Percentiles rank a stretch among this genome's conserved stretches.
These are phyloP conservation scores for Ataeniobius toweri DNA, from an alignment of 2,797 vertebrate genomes.

Conservation along the genomic window DNA sequence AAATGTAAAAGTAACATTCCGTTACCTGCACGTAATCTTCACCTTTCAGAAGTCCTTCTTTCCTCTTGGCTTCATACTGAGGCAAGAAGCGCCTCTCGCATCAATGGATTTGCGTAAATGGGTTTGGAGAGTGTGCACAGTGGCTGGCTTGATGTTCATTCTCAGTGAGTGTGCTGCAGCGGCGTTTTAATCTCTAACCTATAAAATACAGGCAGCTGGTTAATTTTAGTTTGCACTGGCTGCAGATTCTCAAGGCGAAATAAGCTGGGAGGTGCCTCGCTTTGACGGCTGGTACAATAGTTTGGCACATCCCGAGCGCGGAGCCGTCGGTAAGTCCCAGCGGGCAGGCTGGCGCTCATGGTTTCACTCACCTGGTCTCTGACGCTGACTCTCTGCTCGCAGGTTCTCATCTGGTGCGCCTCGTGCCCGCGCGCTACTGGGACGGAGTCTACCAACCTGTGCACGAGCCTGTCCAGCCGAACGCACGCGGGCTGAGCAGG, in stretches of 20 bases:
- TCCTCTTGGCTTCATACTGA: constrained; percentile 51
- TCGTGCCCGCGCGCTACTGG: constrained; percentile 85
- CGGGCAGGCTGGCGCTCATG: background rate
- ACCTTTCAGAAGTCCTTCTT: constrained; percentile 38
- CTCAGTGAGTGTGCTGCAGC: constrained; percentile 39
- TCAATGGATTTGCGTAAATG: constrained; percentile 78
- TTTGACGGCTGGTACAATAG: constrained; percentile 98
- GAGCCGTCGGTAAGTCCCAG: constrained; percentile 82
- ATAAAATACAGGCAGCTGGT: background rate
- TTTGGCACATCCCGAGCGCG: constrained; percentile 81
- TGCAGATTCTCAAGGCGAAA: constrained; percentile 72
- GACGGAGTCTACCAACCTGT: constrained; percentile 88
- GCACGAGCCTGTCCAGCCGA: constrained; percentile 85
- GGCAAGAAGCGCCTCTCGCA: constrained; percentile 61
- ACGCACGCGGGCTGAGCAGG: constrained; percentile 85
- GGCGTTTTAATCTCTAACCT: background rate
- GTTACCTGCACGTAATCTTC: constrained; percentile 39
- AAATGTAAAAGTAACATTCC: background rate
- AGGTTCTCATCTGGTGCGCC: constrained; percentile 86
- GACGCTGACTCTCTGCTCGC: constrained; percentile 29
- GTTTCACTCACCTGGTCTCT: background rate
- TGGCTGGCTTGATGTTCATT: constrained; percentile 52
- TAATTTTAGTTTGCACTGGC: background rate
- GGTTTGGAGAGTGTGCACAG: constrained; percentile 58
- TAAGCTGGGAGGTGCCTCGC: constrained; percentile 89